A percentile compares a stretch with the other conserved stretches of the same genome.
phyloP scores from a whole-genome alignment of 1,140 invertebrate genomes.

The Cyphomyrmex costatus region DNA sequence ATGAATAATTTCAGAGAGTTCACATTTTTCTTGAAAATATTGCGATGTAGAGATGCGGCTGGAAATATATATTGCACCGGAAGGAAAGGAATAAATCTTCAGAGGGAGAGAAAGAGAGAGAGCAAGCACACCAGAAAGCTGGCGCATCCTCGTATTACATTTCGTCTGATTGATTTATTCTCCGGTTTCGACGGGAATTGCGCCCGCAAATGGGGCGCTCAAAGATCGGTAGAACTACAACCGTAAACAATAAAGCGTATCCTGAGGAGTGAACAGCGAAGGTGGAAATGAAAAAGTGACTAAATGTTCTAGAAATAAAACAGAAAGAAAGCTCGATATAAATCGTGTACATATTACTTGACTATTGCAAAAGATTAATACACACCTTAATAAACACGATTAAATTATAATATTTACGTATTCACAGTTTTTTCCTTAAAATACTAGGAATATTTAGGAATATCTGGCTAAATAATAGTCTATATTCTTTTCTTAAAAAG shows the following conservation, averaged over 20 bases:
- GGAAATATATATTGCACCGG: slow-evolving; percentile 42
- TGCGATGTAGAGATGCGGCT: neutral
- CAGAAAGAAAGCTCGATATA: neutral
- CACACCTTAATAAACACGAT: neutral
- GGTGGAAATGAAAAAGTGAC: neutral
- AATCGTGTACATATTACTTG: neutral
- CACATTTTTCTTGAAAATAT: slow-evolving; percentile 36
- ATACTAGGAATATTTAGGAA: no score
- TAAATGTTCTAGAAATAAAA: neutral
- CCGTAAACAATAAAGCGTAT: slow-evolving; percentile 30
- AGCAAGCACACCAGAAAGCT: slow-evolving; percentile 26
- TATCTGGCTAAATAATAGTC: no score
- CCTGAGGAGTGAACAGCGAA: neutral
- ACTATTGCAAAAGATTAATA: neutral
- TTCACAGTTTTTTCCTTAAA: no score
- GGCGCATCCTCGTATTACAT: slow-evolving; percentile 45
- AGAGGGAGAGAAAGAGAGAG: neutral
- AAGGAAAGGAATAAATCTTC: slow-evolving; percentile 53
- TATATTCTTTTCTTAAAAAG: no score
- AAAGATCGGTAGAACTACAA: slow-evolving; percentile 15
- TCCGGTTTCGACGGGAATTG: slow-evolving; percentile 49
- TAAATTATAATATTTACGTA: no score
- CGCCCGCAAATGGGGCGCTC: slow-evolving; percentile 33
- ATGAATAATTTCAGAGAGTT: slow-evolving; percentile 10
- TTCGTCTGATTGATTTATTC: slow-evolving; percentile 59